phyloP scores from a whole-genome alignment of 92 coral and sea anemone species.

The Parazoanthus swiftii region DNA sequence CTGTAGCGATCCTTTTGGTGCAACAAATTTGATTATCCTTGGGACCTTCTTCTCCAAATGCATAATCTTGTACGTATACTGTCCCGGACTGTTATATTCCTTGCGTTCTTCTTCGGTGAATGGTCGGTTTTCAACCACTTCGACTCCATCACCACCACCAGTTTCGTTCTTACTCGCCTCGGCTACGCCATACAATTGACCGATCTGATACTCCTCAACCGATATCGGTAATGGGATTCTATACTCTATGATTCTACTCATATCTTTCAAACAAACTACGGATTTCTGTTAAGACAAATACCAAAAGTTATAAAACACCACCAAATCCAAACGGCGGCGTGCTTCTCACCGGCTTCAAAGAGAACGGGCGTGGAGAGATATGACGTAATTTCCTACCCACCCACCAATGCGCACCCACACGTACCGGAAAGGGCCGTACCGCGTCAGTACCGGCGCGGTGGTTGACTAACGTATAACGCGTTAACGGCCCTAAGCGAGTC shows the following conservation, averaged over 20 bases:
- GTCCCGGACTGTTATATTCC: constrained; percentile 50
- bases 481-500: no score
- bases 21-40: constrained; percentile 56
- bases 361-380: constrained; percentile 51
- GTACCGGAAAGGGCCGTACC: not conserved
- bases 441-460: no score
- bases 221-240: constrained; percentile 86
- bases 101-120: constrained; percentile 31
- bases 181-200: constrained; percentile 91
- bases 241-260: constrained; percentile 70
- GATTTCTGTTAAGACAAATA: not conserved
- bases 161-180: constrained; percentile 99
- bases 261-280: constrained; percentile 63
- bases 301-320: not conserved
- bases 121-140: constrained; percentile 73
- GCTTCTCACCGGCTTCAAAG: constrained; percentile 47
- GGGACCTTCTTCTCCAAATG: constrained; percentile 84
- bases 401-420: constrained; percentile 19
- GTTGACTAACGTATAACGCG: no score
- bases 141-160: constrained; percentile 99
- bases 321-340: constrained; percentile 61
- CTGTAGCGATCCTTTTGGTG: constrained; percentile 85
- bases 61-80: constrained; percentile 86
- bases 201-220: constrained; percentile 91
- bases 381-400: constrained; percentile 54